Conservation (phyloP, 2,797 vertebrate species). For the Gephyroberyx darwinii region DNA sequence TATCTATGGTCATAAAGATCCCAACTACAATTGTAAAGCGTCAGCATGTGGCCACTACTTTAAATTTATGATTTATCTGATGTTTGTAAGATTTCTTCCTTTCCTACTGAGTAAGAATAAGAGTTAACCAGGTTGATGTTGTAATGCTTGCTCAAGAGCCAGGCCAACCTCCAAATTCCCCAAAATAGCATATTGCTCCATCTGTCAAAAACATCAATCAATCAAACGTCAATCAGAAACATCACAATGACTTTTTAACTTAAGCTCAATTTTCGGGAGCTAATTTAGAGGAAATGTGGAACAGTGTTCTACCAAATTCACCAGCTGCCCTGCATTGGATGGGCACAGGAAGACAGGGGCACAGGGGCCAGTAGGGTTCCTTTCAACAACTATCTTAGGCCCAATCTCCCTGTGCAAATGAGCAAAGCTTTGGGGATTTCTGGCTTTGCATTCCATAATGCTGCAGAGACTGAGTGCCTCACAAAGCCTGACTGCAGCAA, state of each 20-base stretch:
- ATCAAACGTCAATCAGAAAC: background rate
- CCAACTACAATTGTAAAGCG: background rate
- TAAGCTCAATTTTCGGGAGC: constrained; percentile 10
- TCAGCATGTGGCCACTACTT: no score
- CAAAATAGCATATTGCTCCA: background rate
- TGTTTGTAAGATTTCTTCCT: background rate
- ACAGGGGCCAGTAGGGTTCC: constrained; percentile 49
- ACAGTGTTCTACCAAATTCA: constrained; percentile 16
- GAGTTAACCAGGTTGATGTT: background rate
- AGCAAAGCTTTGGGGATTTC: constrained; percentile 83
- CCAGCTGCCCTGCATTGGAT: constrained; percentile 49
- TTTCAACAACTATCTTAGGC: constrained; percentile 73
- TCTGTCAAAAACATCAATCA: background rate
- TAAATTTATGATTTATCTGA: background rate
- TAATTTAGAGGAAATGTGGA: constrained; percentile 31
- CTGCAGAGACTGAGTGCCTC: constrained; percentile 75
- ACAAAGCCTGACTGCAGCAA: constrained; percentile 84
- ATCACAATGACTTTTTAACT: background rate
- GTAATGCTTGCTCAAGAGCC: background rate
- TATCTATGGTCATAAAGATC: background rate
- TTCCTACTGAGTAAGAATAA: background rate
- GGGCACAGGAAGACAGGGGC: constrained; percentile 57
- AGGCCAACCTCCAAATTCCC: constrained; percentile 1
- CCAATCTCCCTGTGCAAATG: constrained; percentile 75
- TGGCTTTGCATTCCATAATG: constrained; percentile 84